A percentile compares a stretch with the other conserved stretches of the same genome.
Conservation (phyloP, 2,113 vertebrate species). For the Osmerus mordax region DNA sequence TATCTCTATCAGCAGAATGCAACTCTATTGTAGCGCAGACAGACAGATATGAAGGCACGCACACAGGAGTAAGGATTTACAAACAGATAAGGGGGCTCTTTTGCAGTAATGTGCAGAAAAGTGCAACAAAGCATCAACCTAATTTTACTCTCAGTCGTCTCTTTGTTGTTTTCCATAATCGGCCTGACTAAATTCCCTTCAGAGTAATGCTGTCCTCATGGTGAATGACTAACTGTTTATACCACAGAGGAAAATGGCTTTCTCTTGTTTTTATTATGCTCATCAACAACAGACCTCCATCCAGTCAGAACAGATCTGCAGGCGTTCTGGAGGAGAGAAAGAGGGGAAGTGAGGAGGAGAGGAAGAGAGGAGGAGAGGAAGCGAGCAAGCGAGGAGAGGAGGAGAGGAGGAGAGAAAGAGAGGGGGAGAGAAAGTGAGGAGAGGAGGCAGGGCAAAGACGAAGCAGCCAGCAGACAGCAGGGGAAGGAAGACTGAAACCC, state of each 20-base stretch:
- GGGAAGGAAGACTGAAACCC: background rate
- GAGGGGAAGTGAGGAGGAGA: too few species aligned
- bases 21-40: background rate
- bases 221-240: conserved; percentile 66
- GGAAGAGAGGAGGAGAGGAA: too few species aligned
- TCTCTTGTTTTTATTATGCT: conserved; percentile 60
- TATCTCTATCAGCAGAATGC: background rate
- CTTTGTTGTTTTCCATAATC: conserved; percentile 63
- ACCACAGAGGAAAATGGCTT: conserved; percentile 62
- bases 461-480: too few species aligned
- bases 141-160: conserved; percentile 46
- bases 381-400: too few species aligned
- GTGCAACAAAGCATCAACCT: conserved; percentile 57
- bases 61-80: conserved; percentile 27
- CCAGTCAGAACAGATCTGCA: conserved; percentile 15
- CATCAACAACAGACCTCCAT: conserved; percentile 62
- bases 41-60: conserved; percentile 18
- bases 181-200: conserved; percentile 63
- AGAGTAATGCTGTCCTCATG: conserved; percentile 66
- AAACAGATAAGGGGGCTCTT: conserved; percentile 53
- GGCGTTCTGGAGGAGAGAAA: conserved; percentile 1
- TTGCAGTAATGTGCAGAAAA: conserved; percentile 44
- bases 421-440: background rate
- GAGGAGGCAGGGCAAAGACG: too few species aligned
- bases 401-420: conserved; percentile 7